Conservation (phyloP, 2,888 invertebrate genomes). For the Notodonta ziczac region DNA sequence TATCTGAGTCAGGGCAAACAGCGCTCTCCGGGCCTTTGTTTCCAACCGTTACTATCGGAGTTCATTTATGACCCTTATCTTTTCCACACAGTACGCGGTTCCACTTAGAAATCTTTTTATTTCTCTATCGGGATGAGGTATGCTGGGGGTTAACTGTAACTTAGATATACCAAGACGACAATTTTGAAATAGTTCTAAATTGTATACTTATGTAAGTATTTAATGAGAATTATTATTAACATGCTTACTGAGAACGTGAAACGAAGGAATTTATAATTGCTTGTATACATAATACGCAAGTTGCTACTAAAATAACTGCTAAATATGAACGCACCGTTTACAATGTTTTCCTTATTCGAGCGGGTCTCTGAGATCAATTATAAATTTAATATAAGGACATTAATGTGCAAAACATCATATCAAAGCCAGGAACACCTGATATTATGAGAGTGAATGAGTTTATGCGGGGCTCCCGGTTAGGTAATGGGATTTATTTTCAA, state of each 20-base stretch:
- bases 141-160: constrained; percentile 5
- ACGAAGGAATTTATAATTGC: no score
- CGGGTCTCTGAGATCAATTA: not conserved
- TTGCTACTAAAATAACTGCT: no score
- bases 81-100: constrained; percentile 36
- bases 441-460: constrained; percentile 45
- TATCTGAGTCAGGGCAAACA: constrained; percentile 64
- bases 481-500: constrained; percentile 74
- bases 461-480: constrained; percentile 46
- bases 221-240: no score
- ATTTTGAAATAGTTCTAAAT: no score
- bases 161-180: not conserved
- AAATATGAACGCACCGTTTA: not conserved
- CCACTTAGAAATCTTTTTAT: constrained; percentile 30
- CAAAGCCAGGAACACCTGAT: constrained; percentile 18
- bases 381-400: not conserved
- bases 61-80: constrained; percentile 52
- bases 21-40: constrained; percentile 52
- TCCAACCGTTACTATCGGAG: constrained; percentile 45
- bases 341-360: not conserved
- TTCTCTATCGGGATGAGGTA: constrained; percentile 22
- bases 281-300: no score
- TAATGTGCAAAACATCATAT: constrained; percentile 13
- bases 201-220: no score
- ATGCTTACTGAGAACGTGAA: no score